phyloP scores from a whole-genome alignment of 2,888 invertebrate genomes.

The Nymphalis urticae region DNA sequence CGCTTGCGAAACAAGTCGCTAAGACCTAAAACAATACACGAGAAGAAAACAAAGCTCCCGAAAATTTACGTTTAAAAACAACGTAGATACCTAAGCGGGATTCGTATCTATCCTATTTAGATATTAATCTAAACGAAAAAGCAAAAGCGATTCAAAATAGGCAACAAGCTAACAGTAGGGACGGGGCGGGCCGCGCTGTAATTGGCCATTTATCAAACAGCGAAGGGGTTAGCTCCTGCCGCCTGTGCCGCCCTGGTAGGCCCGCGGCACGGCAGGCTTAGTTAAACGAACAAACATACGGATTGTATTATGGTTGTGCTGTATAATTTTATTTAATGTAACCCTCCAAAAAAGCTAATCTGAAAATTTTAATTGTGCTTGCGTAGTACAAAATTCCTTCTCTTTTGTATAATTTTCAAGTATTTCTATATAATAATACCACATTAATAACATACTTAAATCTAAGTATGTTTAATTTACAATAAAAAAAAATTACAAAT shows the following conservation, averaged over 20 bases:
- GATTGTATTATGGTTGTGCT: constrained; percentile 38
- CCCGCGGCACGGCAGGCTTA: constrained; percentile 50
- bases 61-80: constrained; percentile 81
- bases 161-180: constrained; percentile 82
- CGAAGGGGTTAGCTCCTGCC: constrained; percentile 79
- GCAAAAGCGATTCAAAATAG: constrained; percentile 82
- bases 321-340: constrained; percentile 36
- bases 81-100: constrained; percentile 79
- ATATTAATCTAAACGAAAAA: constrained; percentile 83
- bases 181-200: constrained; percentile 75
- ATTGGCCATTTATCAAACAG: constrained; percentile 83
- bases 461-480: neutral
- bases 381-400: constrained; percentile 8
- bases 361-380: constrained; percentile 36
- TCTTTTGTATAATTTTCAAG: neutral
- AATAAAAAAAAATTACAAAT: neutral
- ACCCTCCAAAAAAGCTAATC: constrained; percentile 33
- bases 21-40: constrained; percentile 66
- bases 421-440: neutral
- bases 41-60: constrained; percentile 64
- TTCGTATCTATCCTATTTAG: constrained; percentile 82
- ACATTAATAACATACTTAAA: neutral
- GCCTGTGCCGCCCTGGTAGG: constrained; percentile 67
- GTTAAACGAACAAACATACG: constrained; percentile 56
- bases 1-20: constrained; percentile 54